Evolutionary conservation across 1,140 invertebrate species (phyloP).

Genomic region (Archegozetes longisetosus): DNA sequence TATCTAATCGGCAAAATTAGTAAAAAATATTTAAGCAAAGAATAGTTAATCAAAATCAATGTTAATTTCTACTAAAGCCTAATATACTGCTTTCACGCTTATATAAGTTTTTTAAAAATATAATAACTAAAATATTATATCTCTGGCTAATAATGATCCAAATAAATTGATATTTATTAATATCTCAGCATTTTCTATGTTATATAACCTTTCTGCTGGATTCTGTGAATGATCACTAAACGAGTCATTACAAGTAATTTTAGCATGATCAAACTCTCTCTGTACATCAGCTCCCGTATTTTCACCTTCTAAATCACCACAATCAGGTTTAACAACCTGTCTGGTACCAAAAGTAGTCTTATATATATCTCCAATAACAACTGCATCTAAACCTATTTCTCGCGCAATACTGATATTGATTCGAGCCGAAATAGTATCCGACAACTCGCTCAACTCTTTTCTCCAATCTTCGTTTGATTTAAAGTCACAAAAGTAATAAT

Average conservation of each 20-base stretch:
- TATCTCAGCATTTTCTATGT: neutral
- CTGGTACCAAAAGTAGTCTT: neutral
- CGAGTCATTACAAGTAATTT: conserved; percentile 7
- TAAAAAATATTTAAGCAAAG: neutral
- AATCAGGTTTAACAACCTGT: neutral
- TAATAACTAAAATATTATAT: neutral
- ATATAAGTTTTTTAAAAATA: neutral
- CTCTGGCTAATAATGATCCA: neutral
- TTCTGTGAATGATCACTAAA: neutral
- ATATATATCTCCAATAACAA: conserved; percentile 8
- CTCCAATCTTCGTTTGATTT: neutral
- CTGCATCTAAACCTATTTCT: conserved; percentile 5
- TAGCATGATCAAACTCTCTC: neutral
- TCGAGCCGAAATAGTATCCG: neutral
- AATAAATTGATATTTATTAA: neutral
- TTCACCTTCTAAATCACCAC: neutral
- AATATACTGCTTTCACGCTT: neutral
- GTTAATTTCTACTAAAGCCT: neutral
- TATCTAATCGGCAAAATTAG: neutral
- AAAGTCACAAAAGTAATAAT: conserved; percentile 12
- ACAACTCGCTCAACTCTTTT: neutral
- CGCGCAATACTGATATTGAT: neutral
- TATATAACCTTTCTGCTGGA: neutral
- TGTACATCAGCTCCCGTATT: conserved; percentile 2
- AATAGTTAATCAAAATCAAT: neutral